Evolutionary conservation across 2,888 invertebrate species (phyloP).

Genomic region (Toxonevra muliebris): DNA sequence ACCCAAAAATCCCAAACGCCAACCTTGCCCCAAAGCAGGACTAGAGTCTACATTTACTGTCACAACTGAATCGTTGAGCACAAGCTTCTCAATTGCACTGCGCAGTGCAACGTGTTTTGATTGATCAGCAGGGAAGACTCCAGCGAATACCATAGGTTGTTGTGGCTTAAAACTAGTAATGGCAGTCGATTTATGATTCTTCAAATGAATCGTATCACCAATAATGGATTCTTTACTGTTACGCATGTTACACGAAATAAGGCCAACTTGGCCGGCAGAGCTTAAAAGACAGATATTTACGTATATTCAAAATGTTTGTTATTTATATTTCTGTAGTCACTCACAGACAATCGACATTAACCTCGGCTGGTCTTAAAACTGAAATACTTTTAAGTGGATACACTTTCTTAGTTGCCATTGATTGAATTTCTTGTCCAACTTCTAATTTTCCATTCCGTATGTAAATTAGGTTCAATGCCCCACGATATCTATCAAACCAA

Average conservation of each 20-base stretch:
- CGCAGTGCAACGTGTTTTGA: constrained; percentile 79
- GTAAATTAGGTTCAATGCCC: constrained; percentile 80
- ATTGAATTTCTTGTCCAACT: constrained; percentile 80
- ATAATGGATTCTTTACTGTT: constrained; percentile 77
- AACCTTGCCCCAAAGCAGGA: constrained; percentile 87
- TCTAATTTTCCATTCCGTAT: constrained; percentile 79
- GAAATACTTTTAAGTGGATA: constrained; percentile 84
- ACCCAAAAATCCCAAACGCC: constrained; percentile 88
- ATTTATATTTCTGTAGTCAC: constrained; percentile 59
- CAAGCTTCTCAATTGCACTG: constrained; percentile 87
- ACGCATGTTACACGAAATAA: constrained; percentile 83
- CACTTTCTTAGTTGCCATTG: constrained; percentile 74
- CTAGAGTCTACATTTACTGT: constrained; percentile 82
- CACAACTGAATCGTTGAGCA: constrained; percentile 95
- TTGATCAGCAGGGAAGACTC: constrained; percentile 88
- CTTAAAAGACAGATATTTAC: constrained; percentile 56
- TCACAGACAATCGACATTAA: constrained; percentile 72
- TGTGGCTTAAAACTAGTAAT: constrained; percentile 74
- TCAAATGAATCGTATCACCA: constrained; percentile 78
- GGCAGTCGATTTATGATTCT: constrained; percentile 63
- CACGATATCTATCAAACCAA: constrained; percentile 90
- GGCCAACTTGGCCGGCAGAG: constrained; percentile 92
- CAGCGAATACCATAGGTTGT: constrained; percentile 87
- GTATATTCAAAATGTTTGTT: neutral
- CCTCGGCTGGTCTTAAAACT: constrained; percentile 81